These are phyloP conservation scores for Argopecten irradians DNA, from an alignment of 1,140 invertebrate genomes.

Conservation along the genomic window DNA sequence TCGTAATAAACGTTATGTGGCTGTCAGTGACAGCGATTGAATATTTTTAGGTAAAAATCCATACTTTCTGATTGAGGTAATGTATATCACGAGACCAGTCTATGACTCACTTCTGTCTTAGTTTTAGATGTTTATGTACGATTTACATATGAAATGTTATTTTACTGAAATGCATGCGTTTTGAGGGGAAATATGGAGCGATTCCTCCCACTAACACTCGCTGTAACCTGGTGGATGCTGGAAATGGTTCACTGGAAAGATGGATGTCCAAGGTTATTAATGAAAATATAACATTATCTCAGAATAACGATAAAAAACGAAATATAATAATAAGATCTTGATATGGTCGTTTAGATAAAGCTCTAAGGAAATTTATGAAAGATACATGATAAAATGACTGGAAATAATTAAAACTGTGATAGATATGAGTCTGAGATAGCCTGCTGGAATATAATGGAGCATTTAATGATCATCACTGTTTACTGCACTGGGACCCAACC, in stretches of 20 bases:
- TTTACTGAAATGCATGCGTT: not conserved
- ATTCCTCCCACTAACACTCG: constrained; percentile 14
- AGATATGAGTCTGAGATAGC: too few species aligned
- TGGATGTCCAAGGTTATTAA: too few species aligned
- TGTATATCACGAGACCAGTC: not conserved
- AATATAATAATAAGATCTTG: too few species aligned
- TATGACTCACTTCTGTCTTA: not conserved
- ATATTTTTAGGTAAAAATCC: not conserved
- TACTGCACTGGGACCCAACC: too few species aligned
- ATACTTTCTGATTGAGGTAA: not conserved
- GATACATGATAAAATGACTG: too few species aligned
- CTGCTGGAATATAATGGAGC: too few species aligned
- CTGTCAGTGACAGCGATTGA: not conserved
- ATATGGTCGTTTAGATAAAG: too few species aligned
- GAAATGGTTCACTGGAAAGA: not conserved
- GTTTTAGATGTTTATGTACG: constrained; percentile 24
- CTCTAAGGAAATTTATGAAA: too few species aligned
- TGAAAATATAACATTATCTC: too few species aligned
- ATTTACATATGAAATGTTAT: not conserved
- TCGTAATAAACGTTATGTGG: constrained; percentile 13
- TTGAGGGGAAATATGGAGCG: not conserved
- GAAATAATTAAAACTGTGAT: too few species aligned
- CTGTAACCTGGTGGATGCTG: not conserved
- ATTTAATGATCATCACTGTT: too few species aligned
- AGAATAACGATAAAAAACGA: too few species aligned